Evolutionary conservation across 2,113 vertebrate species (phyloP).

Genomic region (Anguilla japonica): DNA sequence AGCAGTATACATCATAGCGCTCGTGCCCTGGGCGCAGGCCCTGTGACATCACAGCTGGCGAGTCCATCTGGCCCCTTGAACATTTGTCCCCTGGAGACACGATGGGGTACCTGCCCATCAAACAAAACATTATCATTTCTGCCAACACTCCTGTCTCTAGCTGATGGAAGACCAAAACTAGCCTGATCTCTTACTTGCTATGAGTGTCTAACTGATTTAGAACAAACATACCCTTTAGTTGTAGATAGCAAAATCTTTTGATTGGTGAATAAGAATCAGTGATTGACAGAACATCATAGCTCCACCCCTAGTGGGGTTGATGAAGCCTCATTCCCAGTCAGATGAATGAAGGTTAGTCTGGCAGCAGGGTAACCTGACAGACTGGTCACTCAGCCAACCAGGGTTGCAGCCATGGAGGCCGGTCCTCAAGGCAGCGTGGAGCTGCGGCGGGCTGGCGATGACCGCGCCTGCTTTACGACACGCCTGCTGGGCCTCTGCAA

Average conservation of each 20-base stretch:
- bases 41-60: constrained; percentile 81
- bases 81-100: constrained; percentile 79
- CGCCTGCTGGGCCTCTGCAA: constrained; percentile 79
- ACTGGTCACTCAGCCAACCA: constrained; percentile 92
- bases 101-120: constrained; percentile 81
- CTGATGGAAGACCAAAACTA: neutral
- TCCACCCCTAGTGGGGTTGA: neutral
- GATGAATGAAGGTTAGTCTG: neutral
- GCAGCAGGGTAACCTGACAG: constrained; percentile 78
- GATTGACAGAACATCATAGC: neutral
- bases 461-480: constrained; percentile 74
- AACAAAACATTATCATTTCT: neutral
- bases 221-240: neutral
- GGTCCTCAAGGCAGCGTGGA: constrained; percentile 82
- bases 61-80: constrained; percentile 76
- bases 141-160: neutral
- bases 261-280: neutral
- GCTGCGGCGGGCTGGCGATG: constrained; percentile 80
- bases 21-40: constrained; percentile 79
- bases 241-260: neutral
- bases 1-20: constrained; percentile 91
- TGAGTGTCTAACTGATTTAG: neutral
- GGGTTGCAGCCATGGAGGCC: constrained; percentile 92
- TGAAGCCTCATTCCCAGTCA: neutral
- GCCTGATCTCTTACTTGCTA: neutral